A percentile compares a stretch with the other conserved stretches of the same genome.
Conservation (phyloP, 2,797 vertebrate species). For the Hapalemur alaotrensis region DNA sequence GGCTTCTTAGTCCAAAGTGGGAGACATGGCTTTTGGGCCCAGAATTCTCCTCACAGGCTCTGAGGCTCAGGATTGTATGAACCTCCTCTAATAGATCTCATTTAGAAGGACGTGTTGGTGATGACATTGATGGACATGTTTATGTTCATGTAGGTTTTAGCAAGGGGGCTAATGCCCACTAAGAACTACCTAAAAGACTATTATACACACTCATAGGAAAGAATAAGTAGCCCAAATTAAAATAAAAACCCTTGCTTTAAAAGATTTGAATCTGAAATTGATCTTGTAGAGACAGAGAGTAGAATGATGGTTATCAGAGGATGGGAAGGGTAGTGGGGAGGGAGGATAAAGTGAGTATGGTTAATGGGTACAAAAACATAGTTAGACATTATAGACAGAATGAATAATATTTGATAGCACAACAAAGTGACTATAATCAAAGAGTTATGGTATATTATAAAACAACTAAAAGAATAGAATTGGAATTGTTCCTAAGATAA, state of each 20-base stretch:
- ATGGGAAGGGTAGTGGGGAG: not conserved
- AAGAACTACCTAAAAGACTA: not conserved
- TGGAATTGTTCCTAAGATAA: not conserved
- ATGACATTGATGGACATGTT: not conserved
- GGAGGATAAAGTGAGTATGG: not conserved
- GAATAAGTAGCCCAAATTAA: not conserved
- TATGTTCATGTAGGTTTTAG: not conserved
- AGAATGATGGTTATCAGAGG: not conserved
- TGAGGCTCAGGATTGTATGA: not conserved
- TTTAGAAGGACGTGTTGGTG: not conserved
- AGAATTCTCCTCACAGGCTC: not conserved
- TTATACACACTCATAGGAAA: not conserved
- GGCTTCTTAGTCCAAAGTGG: not conserved
- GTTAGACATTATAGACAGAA: not conserved
- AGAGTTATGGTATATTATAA: not conserved
- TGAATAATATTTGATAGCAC: not conserved
- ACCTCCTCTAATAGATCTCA: not conserved
- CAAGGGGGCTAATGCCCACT: not conserved
- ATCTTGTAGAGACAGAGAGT: not conserved
- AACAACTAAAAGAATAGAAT: not conserved
- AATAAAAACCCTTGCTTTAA: not conserved
- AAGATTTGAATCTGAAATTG: not conserved
- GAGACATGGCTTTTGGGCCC: not conserved
- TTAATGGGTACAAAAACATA: not conserved
- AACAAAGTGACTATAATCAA: not conserved